These are phyloP conservation scores for Elegia similella DNA, from an alignment of 2,888 invertebrate species.

Conservation along the genomic window DNA sequence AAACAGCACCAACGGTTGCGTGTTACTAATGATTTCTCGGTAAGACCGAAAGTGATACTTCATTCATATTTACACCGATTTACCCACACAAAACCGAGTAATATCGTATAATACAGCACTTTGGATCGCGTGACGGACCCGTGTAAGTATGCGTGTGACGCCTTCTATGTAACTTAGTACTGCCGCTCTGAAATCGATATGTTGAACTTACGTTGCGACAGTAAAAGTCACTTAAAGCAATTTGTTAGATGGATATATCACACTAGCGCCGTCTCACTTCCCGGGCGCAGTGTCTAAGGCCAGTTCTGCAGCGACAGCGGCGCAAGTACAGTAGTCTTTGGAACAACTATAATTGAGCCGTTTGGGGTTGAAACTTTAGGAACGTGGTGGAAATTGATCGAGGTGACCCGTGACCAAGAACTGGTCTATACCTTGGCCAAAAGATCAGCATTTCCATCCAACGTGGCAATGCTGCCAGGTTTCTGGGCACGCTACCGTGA, in stretches of 20 bases:
- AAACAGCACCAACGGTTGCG: not conserved
- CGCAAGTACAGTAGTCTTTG: too few relatives aligned
- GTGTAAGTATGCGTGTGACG: not conserved
- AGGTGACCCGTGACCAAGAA: too few relatives aligned
- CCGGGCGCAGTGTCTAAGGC: too few relatives aligned
- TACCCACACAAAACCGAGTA: constrained; percentile 10
- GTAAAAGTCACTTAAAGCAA: constrained; percentile 4
- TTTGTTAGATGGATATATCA: not conserved
- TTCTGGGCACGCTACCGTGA: too few relatives aligned
- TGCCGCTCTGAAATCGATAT: constrained; percentile 4
- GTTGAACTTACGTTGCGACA: constrained; percentile 2
- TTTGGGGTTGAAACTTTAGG: too few relatives aligned
- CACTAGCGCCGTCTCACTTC: too few relatives aligned
- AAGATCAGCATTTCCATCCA: too few relatives aligned
- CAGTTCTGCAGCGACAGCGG: too few relatives aligned
- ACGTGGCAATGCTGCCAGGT: too few relatives aligned
- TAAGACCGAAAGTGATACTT: constrained; percentile 14
- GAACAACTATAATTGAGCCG: too few relatives aligned
- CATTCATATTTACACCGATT: constrained; percentile 13
- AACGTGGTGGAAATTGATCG: too few relatives aligned
- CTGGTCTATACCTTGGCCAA: too few relatives aligned
- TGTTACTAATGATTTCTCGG: constrained; percentile 2
- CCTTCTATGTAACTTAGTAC: constrained; percentile 5
- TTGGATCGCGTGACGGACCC: constrained; percentile 11
- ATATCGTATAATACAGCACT: constrained; percentile 15